A percentile compares a stretch with the other conserved stretches of the same genome.
These are phyloP conservation scores for Hemibagrus wyckioides DNA, from an alignment of 2,113 vertebrate genomes.

Conservation along the genomic window DNA sequence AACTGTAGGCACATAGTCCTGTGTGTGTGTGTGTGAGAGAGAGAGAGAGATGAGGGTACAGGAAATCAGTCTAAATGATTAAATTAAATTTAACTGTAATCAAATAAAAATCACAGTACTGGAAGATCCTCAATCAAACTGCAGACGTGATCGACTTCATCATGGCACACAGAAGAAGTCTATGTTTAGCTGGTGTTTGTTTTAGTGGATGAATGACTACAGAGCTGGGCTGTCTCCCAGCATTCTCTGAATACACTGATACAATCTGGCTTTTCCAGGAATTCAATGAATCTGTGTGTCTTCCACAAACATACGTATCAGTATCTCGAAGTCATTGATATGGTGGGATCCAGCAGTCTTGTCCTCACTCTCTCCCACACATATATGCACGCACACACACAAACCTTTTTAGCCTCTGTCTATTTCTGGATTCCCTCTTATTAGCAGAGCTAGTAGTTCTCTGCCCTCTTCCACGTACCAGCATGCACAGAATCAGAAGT, in stretches of 20 bases:
- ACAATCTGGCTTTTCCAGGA: slow-evolving; percentile 36
- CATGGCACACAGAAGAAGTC: slow-evolving; percentile 3
- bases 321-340: slow-evolving; percentile 27
- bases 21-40: slow-evolving; percentile 41
- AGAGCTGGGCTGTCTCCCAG: slow-evolving; percentile 23
- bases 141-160: background rate
- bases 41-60: background rate
- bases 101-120: slow-evolving; percentile 45
- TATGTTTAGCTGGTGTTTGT: slow-evolving; percentile 38
- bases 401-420: background rate
- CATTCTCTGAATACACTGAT: slow-evolving; percentile 40
- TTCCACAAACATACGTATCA: slow-evolving; percentile 42
- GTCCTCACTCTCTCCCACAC: background rate
- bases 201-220: slow-evolving; percentile 7
- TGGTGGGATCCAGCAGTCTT: slow-evolving; percentile 16
- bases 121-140: background rate
- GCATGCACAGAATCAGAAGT: background rate
- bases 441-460: slow-evolving; percentile 10
- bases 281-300: slow-evolving; percentile 46
- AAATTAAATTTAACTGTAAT: background rate
- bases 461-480: slow-evolving; percentile 20
- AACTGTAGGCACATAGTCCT: slow-evolving; percentile 69
- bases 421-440: background rate
- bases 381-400: slow-evolving; percentile 6
- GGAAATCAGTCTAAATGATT: slow-evolving; percentile 15